Base-by-base conservation (phyloP, 2,113 vertebrate species). In the Diadophis punctatus region DNA sequence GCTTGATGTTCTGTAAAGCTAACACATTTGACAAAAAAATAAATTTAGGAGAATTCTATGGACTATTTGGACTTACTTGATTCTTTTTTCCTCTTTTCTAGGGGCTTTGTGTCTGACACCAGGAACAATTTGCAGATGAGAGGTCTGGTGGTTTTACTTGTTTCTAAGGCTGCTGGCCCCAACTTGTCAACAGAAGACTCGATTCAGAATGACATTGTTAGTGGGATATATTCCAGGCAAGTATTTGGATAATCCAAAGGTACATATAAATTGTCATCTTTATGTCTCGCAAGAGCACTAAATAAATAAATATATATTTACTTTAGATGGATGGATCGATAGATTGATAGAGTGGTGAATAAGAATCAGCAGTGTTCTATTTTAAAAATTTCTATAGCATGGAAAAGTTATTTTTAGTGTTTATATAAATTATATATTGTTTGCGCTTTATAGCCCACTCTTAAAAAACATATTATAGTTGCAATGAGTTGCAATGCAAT, bases 201-300 rank as follows among this genome's bases (percentile, higher is more conserved):
- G 56, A 97, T 98, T 56, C 95, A 98, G 89, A 98, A 98, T 55
- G 98, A 98, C 95, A 98, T 99, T 98, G 97, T 99, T 97, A 99
- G 99, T 93, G 99, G 99, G 39, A 99, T 99, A 97, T 99, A 99
- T 96, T 98, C 99, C 94, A 99, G 99, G 99, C 99, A 98, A 95
- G 97, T 94, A 34, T 23, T 49, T 92, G 92, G 43, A 52, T 86
- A 90, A 63, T 63, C 14, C 23, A 63, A 90, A 86, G 8, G 9
- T 43, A 30, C 9, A 91, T 86, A 30, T 46, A 86, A 46, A 22
- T 80, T 22, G 18, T 43, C 68, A 39, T 8, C n/a, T 43, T 80
- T 80, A 39, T 43, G 34, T 80, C 18, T n/a, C n/a, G n/a, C n/a
- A n/a, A n/a, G n/a, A n/a, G n/a, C n/a, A n/a, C n/a, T n/a, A n/a